Conservation (phyloP, 2,888 invertebrate species). For the Epistrophe eligans region DNA sequence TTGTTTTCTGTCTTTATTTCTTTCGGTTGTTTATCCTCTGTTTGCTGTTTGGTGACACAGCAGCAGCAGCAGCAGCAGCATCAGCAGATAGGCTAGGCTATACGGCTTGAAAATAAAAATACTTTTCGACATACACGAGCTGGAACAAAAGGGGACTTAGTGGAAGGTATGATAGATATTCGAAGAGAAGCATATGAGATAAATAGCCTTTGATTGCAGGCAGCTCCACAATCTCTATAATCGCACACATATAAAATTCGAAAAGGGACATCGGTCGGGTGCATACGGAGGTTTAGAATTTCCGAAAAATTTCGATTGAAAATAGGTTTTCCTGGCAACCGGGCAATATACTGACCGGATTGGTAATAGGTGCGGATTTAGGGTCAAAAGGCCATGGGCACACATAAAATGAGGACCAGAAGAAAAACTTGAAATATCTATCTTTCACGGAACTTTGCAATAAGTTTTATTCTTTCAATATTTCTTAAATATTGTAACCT, state of each 20-base stretch:
- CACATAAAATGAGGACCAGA: not conserved
- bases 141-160: slow-evolving; percentile 58
- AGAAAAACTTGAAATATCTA: not conserved
- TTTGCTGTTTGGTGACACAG: not conserved
- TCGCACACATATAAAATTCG: slow-evolving; percentile 17
- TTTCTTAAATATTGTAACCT: not conserved
- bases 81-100: slow-evolving; percentile 4
- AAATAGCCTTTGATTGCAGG: slow-evolving; percentile 51
- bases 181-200: slow-evolving; percentile 26
- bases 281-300: slow-evolving; percentile 35
- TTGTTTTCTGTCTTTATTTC: slow-evolving; percentile 16
- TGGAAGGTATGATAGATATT: slow-evolving; percentile 38
- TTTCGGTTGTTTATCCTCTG: not conserved
- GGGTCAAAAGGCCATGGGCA: not conserved
- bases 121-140: slow-evolving; percentile 61
- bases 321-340: slow-evolving; percentile 39
- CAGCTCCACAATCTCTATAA: slow-evolving; percentile 33
- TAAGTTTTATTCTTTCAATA: not conserved
- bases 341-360: not conserved
- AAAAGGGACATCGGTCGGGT: slow-evolving; percentile 11
- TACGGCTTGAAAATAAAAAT: slow-evolving; percentile 28
- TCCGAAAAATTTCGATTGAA: slow-evolving; percentile 64
- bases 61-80: slow-evolving; percentile 12
- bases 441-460: not conserved
- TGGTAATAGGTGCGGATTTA: not conserved